Evolutionary conservation across 2,113 vertebrate genomes (phyloP).

Genomic region (Hoplias malabaricus): DNA sequence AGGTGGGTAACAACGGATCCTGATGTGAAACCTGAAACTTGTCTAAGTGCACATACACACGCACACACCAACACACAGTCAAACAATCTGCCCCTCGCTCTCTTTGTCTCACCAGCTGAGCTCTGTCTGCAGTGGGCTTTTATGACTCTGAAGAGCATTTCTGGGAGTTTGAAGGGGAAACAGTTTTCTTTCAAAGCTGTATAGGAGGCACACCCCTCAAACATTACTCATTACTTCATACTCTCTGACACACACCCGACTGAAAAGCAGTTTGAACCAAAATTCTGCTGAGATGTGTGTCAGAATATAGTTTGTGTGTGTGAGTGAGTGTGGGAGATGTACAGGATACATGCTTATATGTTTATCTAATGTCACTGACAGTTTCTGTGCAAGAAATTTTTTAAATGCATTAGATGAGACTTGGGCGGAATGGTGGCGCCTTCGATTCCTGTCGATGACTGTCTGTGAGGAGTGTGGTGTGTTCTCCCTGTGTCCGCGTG

Average conservation of each 20-base stretch:
- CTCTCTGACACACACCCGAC: constrained; percentile 45
- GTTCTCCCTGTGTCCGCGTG: too few species aligned
- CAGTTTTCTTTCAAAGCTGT: constrained; percentile 4
- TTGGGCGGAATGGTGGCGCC: too few species aligned
- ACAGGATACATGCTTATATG: constrained; percentile 35
- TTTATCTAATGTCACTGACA: constrained; percentile 13
- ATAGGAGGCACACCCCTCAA: constrained; percentile 37
- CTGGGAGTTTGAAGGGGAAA: neutral
- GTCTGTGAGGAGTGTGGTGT: too few species aligned
- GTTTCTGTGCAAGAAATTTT: constrained; percentile 34
- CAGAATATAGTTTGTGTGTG: neutral
- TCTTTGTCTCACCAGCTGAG: constrained; percentile 41
- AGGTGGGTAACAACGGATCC: constrained; percentile 32
- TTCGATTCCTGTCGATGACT: too few species aligned
- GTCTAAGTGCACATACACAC: neutral
- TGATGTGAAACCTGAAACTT: constrained; percentile 27
- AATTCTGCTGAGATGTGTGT: constrained; percentile 10
- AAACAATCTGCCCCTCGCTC: neutral
- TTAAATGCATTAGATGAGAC: too few species aligned
- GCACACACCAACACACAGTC: neutral
- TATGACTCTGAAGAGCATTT: constrained; percentile 5
- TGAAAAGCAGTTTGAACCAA: constrained; percentile 33
- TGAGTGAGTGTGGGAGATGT: too few species aligned
- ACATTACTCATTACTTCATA: constrained; percentile 52
- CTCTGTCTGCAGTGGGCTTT: constrained; percentile 1